A percentile compares a stretch with the other conserved stretches of the same genome.
Evolutionary conservation across 2,797 vertebrate genomes (phyloP).

Genomic region (Acipenser transmontanus): DNA sequence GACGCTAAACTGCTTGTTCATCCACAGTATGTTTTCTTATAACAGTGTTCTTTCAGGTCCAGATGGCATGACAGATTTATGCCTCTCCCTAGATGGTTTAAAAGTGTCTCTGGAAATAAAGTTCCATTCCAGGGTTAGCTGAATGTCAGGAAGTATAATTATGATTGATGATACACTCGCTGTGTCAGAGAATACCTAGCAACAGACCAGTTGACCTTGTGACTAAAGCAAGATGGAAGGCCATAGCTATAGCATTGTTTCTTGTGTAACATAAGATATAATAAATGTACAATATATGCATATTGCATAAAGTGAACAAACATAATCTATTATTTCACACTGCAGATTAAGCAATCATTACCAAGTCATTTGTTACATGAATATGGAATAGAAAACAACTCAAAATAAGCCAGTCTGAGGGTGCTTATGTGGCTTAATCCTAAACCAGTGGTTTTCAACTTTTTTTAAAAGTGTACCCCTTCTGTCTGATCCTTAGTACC

Average conservation of each 20-base stretch:
- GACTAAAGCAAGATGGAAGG: neutral
- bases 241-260: neutral
- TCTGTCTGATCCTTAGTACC: too few relatives aligned
- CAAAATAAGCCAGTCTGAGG: too few relatives aligned
- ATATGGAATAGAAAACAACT: neutral
- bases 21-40: slow-evolving; percentile 3
- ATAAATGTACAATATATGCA: neutral
- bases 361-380: neutral
- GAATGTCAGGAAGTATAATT: neutral
- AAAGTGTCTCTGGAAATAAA: neutral
- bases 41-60: neutral
- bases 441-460: too few relatives aligned
- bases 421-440: too few relatives aligned
- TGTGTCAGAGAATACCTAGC: neutral
- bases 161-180: neutral
- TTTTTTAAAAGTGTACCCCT: too few relatives aligned
- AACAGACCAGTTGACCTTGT: neutral
- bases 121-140: neutral
- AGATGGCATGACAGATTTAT: neutral
- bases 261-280: slow-evolving; percentile 1
- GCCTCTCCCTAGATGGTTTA: neutral
- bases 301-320: neutral
- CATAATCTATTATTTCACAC: neutral
- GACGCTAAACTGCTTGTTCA: neutral
- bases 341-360: neutral